phyloP scores from a whole-genome alignment of 2,797 vertebrate genomes.

The Esox masquinongy region DNA sequence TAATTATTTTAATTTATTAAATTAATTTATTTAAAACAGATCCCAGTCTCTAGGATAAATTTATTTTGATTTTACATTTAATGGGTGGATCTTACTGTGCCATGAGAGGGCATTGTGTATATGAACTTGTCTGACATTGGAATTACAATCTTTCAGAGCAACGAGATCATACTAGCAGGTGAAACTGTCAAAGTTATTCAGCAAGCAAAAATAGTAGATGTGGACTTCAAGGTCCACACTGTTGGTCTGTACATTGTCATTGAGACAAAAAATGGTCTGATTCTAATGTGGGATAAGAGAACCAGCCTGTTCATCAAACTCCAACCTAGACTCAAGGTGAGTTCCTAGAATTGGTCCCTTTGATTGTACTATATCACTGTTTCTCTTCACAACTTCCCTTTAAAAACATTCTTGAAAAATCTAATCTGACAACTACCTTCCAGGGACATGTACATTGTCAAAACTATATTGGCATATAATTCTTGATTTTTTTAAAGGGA shows the following conservation, averaged over 20 bases:
- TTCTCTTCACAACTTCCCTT: too few species aligned
- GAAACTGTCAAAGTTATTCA: conserved; percentile 69
- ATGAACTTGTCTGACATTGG: background rate
- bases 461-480: too few species aligned
- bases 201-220: conserved; percentile 44
- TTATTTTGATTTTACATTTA: too few species aligned
- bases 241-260: conserved; percentile 85
- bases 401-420: too few species aligned
- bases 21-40: too few species aligned
- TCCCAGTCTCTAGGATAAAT: too few species aligned
- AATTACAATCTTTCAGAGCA: conserved; percentile 67
- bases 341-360: conserved; percentile 4
- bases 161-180: conserved; percentile 80
- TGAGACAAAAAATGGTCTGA: conserved; percentile 76
- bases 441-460: too few species aligned
- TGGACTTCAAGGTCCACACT: conserved; percentile 72
- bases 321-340: conserved; percentile 78
- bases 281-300: conserved; percentile 88
- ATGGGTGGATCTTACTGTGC: too few species aligned
- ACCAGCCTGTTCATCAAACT: conserved; percentile 86
- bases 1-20: too few species aligned
- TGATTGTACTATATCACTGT: background rate
- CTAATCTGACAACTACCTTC: too few species aligned
- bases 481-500: too few species aligned
- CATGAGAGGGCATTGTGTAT: too few species aligned